Base-by-base conservation (phyloP, 2,113 vertebrate species). In the Marmota monax region DNA sequence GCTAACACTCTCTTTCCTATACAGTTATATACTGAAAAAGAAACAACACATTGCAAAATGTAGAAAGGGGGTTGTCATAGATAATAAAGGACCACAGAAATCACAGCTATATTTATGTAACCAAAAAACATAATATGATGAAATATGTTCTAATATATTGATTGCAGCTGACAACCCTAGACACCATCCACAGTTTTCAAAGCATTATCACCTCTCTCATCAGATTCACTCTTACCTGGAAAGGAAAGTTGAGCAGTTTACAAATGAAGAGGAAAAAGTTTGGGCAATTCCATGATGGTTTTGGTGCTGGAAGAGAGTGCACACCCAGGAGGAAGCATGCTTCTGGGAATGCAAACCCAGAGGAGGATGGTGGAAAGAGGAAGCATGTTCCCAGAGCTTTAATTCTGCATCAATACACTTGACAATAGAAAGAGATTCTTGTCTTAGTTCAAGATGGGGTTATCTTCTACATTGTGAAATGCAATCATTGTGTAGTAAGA, bases 231-330 rank as follows among this genome's bases (percentile, higher is more conserved):
- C 2, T 90, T 39, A 74, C 5, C 18, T 53, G 70, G 9, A 84
- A 5, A 87, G 51, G 58, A 82, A 96, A 82, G 48, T 9, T 25
- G 63, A 87, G 13, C n/a, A 61, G 94, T 94, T 96, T 90, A 86
- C 42, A 95, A 61, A 37, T 27, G 53, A 72, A 61, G 2, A 5
- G 34, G 42, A 84, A 48, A 58, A 76, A 10, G 3, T 45, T 27
- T 63, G 37, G 42, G 23, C 4, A 56, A 88, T 72, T 29, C 67
- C 10, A 39, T 58, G 51, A 34, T 77, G 20, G 32, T 74, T 70
- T 42, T 56, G 83, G n/a, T 58, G 7, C 6, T 70, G 17, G 34
- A 18, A 20, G 29, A 22, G 22, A 58, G 14, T 3, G 18, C 25
- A 23, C 6, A 17, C 8, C 20, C 8, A 10, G 1, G 7, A 58